Evolutionary conservation across 2,888 invertebrate species (phyloP).

Genomic region (Pardosa pseudoannulata): DNA sequence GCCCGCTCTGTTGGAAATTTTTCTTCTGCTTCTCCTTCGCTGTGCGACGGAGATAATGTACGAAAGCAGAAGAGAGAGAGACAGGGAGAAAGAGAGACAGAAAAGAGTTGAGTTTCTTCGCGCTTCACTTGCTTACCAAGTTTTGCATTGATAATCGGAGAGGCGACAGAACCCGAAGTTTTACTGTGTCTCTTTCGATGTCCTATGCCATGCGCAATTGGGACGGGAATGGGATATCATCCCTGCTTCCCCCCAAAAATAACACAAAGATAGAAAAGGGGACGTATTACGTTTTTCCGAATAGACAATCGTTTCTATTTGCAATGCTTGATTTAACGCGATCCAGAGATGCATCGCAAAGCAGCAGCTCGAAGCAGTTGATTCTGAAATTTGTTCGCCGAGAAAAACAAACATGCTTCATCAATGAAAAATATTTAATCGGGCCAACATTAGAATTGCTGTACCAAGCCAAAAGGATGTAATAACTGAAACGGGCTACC

Average conservation of each 20-base stretch:
- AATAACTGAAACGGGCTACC: no score
- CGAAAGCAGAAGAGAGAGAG: not conserved
- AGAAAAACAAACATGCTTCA: not conserved
- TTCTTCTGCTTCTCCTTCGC: constrained; percentile 44
- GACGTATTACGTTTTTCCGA: constrained; percentile 65
- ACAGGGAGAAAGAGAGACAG: constrained; percentile 19
- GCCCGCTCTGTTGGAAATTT: constrained; percentile 56
- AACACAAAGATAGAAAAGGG: constrained; percentile 25
- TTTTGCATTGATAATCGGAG: constrained; percentile 70
- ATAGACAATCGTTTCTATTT: constrained; percentile 51
- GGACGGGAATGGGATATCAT: constrained; percentile 14
- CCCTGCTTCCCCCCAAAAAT: not conserved
- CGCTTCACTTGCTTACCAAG: constrained; percentile 63
- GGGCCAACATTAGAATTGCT: no score
- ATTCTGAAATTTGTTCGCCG: not conserved
- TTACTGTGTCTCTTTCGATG: constrained; percentile 30
- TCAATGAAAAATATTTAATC: not conserved
- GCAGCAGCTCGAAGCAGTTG: not conserved
- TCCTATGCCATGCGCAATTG: constrained; percentile 18
- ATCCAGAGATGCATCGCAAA: not conserved
- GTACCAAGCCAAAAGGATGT: no score
- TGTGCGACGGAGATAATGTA: constrained; percentile 60
- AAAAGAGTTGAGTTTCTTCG: constrained; percentile 48
- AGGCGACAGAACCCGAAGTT: constrained; percentile 59
- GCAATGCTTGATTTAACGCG: constrained; percentile 55